Conservation (phyloP, 2,888 invertebrate genomes). For the Pediacus dermestoides region DNA sequence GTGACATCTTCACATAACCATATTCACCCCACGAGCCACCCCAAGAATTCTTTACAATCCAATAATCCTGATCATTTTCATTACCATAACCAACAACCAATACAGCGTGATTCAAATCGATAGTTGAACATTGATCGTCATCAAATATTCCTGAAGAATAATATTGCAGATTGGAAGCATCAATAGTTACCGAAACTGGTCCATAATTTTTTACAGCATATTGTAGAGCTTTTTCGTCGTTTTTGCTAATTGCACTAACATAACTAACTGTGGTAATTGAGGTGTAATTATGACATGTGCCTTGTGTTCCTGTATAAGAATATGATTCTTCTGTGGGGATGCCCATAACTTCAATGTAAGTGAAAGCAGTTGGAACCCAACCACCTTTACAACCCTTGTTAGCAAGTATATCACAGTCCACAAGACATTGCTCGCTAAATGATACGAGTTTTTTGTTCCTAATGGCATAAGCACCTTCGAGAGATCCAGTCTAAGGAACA, state of each 20-base stretch:
- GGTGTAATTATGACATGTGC: slow-evolving; percentile 19
- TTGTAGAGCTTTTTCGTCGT: slow-evolving; percentile 14
- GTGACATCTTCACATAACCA: slow-evolving; percentile 10
- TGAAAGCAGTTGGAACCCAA: slow-evolving; percentile 70
- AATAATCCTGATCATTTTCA: slow-evolving; percentile 12
- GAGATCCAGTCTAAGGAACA: slow-evolving; percentile 1
- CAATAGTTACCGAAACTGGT: slow-evolving; percentile 82
- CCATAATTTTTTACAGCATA: slow-evolving; percentile 68
- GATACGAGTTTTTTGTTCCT: slow-evolving; percentile 55
- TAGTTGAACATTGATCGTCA: slow-evolving; percentile 58
- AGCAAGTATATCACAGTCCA: slow-evolving; percentile 57
- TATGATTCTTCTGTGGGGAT: slow-evolving; percentile 80
- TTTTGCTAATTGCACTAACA: too few species aligned
- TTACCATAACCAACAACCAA: slow-evolving; percentile 7
- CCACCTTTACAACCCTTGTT: slow-evolving; percentile 85
- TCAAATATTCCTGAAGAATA: slow-evolving; percentile 70
- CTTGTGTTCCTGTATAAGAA: slow-evolving; percentile 56
- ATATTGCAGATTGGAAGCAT: slow-evolving; percentile 85
- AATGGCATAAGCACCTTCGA: background rate
- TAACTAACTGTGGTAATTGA: too few species aligned
- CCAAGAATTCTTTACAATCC: slow-evolving; percentile 9
- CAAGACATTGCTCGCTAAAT: slow-evolving; percentile 58
- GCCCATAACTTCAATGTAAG: slow-evolving; percentile 74
- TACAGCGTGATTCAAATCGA: background rate
- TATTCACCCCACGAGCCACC: slow-evolving; percentile 10